phyloP scores from a whole-genome alignment of 2,797 vertebrate genomes.

The Schizopygopsis malacanthus region DNA sequence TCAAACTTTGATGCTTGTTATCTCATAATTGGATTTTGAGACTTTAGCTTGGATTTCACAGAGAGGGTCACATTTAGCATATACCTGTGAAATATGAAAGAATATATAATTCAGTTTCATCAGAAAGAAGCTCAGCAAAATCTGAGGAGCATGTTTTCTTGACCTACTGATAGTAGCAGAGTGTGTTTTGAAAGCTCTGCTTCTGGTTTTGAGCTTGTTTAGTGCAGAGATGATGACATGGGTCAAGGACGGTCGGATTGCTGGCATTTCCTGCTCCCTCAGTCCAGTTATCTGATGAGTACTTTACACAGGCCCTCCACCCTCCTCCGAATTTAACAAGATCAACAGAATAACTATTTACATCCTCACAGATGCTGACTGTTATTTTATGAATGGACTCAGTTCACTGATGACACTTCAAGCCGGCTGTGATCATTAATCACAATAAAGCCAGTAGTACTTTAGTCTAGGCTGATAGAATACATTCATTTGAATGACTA shows the following conservation, averaged over 20 bases:
- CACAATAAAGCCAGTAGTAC: background rate
- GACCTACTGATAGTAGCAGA: background rate
- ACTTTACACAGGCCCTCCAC: slow-evolving; percentile 55
- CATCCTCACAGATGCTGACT: background rate
- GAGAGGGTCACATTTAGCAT: background rate
- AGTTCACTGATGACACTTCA: background rate
- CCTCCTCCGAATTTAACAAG: slow-evolving; percentile 36
- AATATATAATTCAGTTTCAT: background rate
- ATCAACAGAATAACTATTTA: background rate
- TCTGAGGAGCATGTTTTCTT: background rate
- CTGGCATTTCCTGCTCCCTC: slow-evolving; percentile 52
- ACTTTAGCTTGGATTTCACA: too few species aligned
- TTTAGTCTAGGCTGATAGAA: background rate
- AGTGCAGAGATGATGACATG: background rate
- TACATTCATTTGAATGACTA: background rate
- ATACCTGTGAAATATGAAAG: slow-evolving; percentile 66
- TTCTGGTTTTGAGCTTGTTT: slow-evolving; percentile 24
- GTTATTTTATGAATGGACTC: slow-evolving; percentile 13
- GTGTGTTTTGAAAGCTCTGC: background rate
- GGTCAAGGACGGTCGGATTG: slow-evolving; percentile 2
- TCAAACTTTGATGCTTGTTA: too few species aligned
- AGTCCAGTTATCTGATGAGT: slow-evolving; percentile 71
- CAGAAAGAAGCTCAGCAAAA: background rate
- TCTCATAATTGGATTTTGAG: too few species aligned
- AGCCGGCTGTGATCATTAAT: background rate